Evolutionary conservation across 2,888 invertebrate species (phyloP), one percentile per base, ranked within the genome.

Genomic region (Tipula lateralis): DNA sequence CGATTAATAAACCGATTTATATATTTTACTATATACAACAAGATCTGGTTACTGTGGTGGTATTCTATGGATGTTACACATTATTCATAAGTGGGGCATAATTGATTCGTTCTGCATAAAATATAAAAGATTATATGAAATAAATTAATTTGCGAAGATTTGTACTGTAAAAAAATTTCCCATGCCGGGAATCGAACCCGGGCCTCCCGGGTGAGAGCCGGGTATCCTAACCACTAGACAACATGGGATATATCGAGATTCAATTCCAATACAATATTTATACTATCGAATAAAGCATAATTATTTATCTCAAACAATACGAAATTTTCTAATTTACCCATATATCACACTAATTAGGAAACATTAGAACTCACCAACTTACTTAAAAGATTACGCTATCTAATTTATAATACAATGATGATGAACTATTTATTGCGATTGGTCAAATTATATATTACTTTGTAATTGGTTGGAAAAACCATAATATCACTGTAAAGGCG

Each of bases 121-220:
- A n/a, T n/a, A n/a, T n/a, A n/a, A n/a, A n/a, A n/a, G n/a, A n/a
- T n/a, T n/a, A n/a, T n/a, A n/a, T n/a, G n/a, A n/a, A n/a, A n/a
- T n/a, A n/a, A n/a, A n/a, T n/a, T n/a, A n/a, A n/a, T n/a, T n/a
- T n/a, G n/a, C n/a, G n/a, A n/a, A n/a, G n/a, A n/a, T n/a, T n/a
- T n/a, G n/a, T n/a, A n/a, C n/a, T n/a, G n/a, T 44, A 82, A 29
- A 83, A 83, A 83, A 3, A 30, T 30, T 83, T 36, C 36, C 83
- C 36, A 83, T 83, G 34, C 83, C 36, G 36, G 36, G 83, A 83
- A 83, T 83, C 83, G 83, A 83, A 83, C 83, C 83, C 83, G 83
- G 83, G 36, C 36, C 83, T 83, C 19, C 83, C 19, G 36, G 83
- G 83, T 36, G 83, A 83, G 34, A 83, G 36, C 83, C 36, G 34